Evolutionary conservation across 1,140 invertebrate species (phyloP), one percentile per base, ranked within the genome.

Genomic region (Chrysomallon squamiferum): DNA sequence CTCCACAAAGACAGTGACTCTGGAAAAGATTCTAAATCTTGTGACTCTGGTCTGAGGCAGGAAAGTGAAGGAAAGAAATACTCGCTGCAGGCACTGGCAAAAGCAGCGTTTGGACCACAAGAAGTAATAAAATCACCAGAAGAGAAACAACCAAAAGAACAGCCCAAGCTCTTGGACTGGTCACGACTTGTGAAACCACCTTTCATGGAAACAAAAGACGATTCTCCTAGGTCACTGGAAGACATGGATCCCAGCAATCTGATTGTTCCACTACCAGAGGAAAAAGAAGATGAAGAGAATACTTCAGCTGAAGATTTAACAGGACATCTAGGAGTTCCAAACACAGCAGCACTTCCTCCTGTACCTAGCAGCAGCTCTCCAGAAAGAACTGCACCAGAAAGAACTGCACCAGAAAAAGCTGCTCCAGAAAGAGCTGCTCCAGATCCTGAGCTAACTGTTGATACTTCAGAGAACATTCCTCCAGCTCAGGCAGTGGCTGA

Each of bases 241-340:
- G 50, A 54, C 22, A 54, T 54, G 50, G 50, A 54, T 54, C 50
- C 50, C n/a, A 54, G 29, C 15, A 54, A 54, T 3, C 50, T 54
- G 22, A 30, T 54, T 11, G 29, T 54, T 27, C 50, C 22, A 27
- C 25, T 54, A 15, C 50, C 50, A 54, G 50, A 59, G 59, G 64
- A 66, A 27, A 66, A 66, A 35, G 64, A 66, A 29, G 64, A 66
- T 38, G 52, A 59, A 38, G 64, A 60, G 5, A 66, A 59, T 38
- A 50, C 59, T 18, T 9, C 32, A 29, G 61, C 22, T 22, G 58
- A 59, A 50, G 30, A 32, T 27, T 47, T 43, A 20, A 54, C 50
- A 22, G 29, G 22, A 18, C 50, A 54, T 30, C 50, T 54, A 0
- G 50, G 50, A 54, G 29, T 54, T 2, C 50, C 50, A 54, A 54